These are phyloP conservation scores for Neostethus bicornis DNA, from an alignment of 2,797 vertebrate species.

Conservation along the genomic window DNA sequence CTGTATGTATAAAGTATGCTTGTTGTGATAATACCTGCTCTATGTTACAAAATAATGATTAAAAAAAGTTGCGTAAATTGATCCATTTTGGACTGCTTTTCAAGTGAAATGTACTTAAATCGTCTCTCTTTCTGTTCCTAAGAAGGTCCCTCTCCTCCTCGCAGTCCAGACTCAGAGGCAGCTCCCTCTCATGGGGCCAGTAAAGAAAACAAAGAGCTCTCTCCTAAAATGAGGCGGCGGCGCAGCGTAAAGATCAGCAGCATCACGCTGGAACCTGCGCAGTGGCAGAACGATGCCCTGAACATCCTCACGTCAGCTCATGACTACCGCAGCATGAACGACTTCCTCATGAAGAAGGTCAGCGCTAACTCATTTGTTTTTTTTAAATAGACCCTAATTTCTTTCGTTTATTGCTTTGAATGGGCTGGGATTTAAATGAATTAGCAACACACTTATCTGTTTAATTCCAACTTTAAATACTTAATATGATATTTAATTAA, in stretches of 20 bases:
- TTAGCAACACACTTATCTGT: no score
- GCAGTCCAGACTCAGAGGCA: slow-evolving; percentile 83
- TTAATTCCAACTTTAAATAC: no score
- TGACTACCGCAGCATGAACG: slow-evolving; percentile 96
- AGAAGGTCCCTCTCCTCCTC: slow-evolving; percentile 76
- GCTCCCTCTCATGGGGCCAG: slow-evolving; percentile 59
- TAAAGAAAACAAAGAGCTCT: slow-evolving; percentile 94
- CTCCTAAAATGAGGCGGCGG: slow-evolving; percentile 89
- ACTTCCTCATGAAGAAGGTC: slow-evolving; percentile 98
- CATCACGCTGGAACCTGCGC: slow-evolving; percentile 84
- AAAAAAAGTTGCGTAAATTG: no score
- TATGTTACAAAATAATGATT: no score
- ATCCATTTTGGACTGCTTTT: no score
- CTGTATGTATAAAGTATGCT: no score
- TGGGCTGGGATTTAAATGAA: no score
- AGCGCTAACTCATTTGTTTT: slow-evolving; percentile 5
- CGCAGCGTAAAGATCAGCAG: slow-evolving; percentile 93
- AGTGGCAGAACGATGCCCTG: slow-evolving; percentile 92
- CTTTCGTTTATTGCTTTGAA: no score
- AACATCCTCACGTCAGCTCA: slow-evolving; percentile 89
- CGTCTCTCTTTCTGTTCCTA: slow-evolving; percentile 5
- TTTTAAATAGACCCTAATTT: no score
- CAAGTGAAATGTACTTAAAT: neutral
- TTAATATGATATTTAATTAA: no score
- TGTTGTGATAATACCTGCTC: no score